Evolutionary conservation across 2,888 invertebrate species (phyloP).

Genomic region (Drosophila anomalipes): DNA sequence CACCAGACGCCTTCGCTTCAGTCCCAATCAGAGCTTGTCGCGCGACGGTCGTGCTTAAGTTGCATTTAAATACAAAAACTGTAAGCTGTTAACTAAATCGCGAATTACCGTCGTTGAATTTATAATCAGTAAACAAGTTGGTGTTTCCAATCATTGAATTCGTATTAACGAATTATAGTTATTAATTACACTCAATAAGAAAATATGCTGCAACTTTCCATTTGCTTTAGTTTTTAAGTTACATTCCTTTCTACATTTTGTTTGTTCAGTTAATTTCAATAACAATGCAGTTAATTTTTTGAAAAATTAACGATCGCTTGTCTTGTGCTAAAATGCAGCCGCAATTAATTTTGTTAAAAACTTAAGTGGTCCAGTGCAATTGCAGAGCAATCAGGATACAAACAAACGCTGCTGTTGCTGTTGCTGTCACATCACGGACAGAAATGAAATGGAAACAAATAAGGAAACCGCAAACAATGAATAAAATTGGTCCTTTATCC

Average conservation of each 20-base stretch:
- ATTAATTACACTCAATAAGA: not conserved
- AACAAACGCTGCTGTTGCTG: constrained; percentile 13
- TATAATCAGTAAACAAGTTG: constrained; percentile 1
- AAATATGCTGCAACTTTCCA: not conserved
- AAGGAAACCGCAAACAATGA: constrained; percentile 20
- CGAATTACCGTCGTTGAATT: constrained; percentile 37
- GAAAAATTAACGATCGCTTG: constrained; percentile 39
- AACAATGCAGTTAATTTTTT: constrained; percentile 7
- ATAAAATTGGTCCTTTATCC: constrained; percentile 7
- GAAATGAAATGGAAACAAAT: constrained; percentile 34
- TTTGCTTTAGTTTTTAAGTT: not conserved
- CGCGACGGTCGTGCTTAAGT: constrained; percentile 64
- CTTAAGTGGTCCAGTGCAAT: constrained; percentile 27
- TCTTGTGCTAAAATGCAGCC: constrained; percentile 24
- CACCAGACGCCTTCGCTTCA: constrained; percentile 66
- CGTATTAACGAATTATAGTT: not conserved
- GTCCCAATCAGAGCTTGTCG: constrained; percentile 81
- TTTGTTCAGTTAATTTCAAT: constrained; percentile 1
- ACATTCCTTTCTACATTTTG: not conserved
- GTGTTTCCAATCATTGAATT: not conserved
- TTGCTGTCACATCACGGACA: constrained; percentile 19
- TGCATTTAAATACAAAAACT: constrained; percentile 2
- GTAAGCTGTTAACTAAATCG: constrained; percentile 22
- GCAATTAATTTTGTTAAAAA: constrained; percentile 29
- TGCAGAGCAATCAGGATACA: constrained; percentile 15